Evolutionary conservation across 2,113 vertebrate species (phyloP).

Genomic region (Lophotis ruficrista): DNA sequence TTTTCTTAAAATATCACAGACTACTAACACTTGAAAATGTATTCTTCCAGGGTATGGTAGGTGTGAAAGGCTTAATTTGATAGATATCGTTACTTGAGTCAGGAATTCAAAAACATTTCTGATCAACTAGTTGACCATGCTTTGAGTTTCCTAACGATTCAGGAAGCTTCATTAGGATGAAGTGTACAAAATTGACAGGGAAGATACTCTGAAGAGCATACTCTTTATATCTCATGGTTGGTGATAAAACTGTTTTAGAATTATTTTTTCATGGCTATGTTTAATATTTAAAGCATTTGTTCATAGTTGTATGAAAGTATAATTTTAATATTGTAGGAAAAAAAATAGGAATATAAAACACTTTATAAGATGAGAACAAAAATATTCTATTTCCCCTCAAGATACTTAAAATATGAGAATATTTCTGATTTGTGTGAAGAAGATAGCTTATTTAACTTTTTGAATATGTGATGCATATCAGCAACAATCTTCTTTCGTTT

Average conservation of each 20-base stretch:
- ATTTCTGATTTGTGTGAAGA: background rate
- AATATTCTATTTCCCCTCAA: slow-evolving; percentile 16
- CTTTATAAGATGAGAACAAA: slow-evolving; percentile 27
- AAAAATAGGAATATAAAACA: slow-evolving; percentile 19
- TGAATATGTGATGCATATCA: background rate
- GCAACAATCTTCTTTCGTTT: slow-evolving; percentile 7
- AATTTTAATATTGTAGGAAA: slow-evolving; percentile 21
- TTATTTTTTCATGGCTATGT: background rate
- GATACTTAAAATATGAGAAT: slow-evolving; percentile 12
- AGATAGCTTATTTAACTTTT: background rate
- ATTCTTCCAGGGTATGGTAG: background rate
- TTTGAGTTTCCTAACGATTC: background rate
- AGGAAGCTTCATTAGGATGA: background rate
- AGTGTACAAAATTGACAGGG: background rate
- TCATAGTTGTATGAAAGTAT: background rate
- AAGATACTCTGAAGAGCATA: background rate
- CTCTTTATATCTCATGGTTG: background rate
- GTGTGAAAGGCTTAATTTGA: background rate
- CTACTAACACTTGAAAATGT: background rate
- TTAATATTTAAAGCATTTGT: background rate
- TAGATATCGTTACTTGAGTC: background rate
- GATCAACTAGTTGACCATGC: background rate
- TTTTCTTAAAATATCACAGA: background rate
- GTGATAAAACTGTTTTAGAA: background rate
- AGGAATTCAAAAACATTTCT: background rate